Evolutionary conservation across 2,113 vertebrate species (phyloP).

Genomic region (Pteronura brasiliensis): DNA sequence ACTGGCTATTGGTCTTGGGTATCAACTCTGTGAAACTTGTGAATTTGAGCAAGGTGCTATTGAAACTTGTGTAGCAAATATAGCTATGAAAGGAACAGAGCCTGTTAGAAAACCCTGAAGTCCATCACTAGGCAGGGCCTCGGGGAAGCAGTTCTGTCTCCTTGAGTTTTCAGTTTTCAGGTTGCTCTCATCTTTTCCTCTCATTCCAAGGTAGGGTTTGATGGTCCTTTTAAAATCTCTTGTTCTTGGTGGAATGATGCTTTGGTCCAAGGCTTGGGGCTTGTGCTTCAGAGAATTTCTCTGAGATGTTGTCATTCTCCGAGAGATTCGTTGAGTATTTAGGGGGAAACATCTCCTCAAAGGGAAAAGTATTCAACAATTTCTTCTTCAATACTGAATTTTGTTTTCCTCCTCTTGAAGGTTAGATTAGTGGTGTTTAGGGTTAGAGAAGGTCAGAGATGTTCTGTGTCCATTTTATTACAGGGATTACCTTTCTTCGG

Average conservation of each 20-base stretch:
- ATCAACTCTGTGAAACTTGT: background rate
- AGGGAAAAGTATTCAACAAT: background rate
- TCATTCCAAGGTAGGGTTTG: background rate
- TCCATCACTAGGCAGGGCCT: background rate
- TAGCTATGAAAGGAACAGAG: background rate
- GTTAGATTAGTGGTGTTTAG: background rate
- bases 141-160: background rate
- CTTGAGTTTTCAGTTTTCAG: background rate
- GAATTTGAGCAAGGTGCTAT: background rate
- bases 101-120: background rate
- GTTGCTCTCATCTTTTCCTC: background rate
- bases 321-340: background rate
- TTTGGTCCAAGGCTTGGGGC: background rate
- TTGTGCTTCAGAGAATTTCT: background rate
- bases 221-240: background rate
- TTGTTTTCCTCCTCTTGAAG: background rate
- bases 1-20: background rate
- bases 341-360: background rate
- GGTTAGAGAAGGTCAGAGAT: background rate
- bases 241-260: background rate
- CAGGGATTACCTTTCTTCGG: background rate
- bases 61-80: conserved; percentile 13
- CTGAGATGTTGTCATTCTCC: background rate
- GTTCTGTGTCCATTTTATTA: background rate
- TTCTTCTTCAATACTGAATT: background rate